Evolutionary conservation across 2,113 vertebrate genomes (phyloP).

Genomic region (Pandion haliaetus): DNA sequence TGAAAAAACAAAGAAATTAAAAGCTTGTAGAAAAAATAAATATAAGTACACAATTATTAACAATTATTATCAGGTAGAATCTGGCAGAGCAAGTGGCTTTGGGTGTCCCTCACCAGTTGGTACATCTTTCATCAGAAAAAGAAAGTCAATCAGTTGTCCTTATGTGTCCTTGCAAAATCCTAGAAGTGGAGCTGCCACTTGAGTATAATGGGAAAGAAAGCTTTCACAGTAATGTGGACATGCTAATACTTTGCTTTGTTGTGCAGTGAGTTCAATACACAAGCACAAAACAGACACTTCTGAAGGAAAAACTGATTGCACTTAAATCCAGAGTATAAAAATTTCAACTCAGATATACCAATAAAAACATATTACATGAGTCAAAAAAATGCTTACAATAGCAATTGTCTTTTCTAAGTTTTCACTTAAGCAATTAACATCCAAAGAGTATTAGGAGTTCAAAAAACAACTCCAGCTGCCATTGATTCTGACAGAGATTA

Average conservation of each 20-base stretch:
- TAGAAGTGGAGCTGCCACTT: background rate
- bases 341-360: background rate
- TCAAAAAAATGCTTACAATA: background rate
- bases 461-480: background rate
- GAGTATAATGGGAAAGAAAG: background rate
- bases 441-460: background rate
- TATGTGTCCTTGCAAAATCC: background rate
- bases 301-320: background rate
- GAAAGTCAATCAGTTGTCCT: background rate
- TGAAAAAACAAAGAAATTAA: background rate
- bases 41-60: background rate
- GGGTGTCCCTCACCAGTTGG: background rate
- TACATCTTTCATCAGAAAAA: background rate
- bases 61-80: background rate
- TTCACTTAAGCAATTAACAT: background rate
- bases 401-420: background rate
- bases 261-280: background rate
- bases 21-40: background rate
- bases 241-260: background rate
- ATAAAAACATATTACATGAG: background rate
- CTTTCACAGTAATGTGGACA: background rate
- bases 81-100: background rate
- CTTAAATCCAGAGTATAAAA: background rate
- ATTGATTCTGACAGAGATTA: background rate
- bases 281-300: background rate